Percentiles rank a stretch among this genome's conserved stretches.
These are phyloP conservation scores for Cygnus olor DNA, from an alignment of 2,797 vertebrate genomes.

Conservation along the genomic window DNA sequence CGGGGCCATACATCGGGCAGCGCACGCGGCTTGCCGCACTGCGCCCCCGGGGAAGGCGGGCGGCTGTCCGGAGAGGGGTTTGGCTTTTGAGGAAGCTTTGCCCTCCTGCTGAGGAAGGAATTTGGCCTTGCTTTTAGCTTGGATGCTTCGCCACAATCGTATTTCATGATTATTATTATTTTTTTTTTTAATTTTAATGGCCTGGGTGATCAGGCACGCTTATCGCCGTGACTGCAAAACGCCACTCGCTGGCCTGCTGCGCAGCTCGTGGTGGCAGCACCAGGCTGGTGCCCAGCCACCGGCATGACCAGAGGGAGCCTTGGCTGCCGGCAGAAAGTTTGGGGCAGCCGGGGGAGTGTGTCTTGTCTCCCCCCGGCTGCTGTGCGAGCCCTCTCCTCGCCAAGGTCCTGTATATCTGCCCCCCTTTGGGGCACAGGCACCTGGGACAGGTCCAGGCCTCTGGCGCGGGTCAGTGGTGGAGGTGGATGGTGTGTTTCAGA, in stretches of 20 bases:
- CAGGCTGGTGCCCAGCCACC: neutral
- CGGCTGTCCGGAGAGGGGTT: neutral
- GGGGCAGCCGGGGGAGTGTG: fast-evolving
- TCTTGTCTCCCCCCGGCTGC: neutral
- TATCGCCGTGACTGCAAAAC: neutral
- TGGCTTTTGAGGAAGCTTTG: neutral
- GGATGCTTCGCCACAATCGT: neutral
- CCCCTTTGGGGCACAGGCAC: neutral
- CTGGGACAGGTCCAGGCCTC: neutral
- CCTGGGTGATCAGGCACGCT: fast-evolving
- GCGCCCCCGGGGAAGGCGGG: neutral
- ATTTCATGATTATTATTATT: neutral
- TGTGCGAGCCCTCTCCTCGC: neutral
- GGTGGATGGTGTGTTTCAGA: neutral
- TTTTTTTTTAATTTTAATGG: neutral
- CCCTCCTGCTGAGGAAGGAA: neutral
- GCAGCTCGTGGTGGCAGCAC: fast-evolving
- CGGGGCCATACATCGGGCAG: fast-evolving
- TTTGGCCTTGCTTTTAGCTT: neutral
- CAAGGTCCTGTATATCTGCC: fast-evolving
- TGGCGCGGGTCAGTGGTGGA: neutral
- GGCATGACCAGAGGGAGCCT: neutral
- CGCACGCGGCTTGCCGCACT: fast-evolving
- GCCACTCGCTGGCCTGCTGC: fast-evolving
- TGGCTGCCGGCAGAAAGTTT: neutral